phyloP scores from a whole-genome alignment of 37 sponge, comb jelly and placozoan genomes.

The Eunapius fragilis region DNA sequence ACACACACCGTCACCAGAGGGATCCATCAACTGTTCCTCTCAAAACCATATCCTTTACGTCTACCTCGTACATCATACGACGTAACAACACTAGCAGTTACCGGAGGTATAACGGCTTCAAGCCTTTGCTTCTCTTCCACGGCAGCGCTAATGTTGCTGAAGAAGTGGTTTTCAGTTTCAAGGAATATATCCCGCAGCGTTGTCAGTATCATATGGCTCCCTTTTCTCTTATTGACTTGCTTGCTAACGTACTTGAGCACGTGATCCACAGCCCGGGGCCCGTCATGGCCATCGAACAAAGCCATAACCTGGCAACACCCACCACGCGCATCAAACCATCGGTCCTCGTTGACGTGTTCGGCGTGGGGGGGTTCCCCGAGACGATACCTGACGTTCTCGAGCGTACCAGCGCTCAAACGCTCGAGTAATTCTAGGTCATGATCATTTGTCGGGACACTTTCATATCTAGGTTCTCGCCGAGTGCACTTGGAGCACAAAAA shows the following conservation, averaged over 20 bases:
- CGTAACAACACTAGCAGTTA: too few species aligned
- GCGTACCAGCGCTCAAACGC: too few species aligned
- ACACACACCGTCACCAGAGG: too few species aligned
- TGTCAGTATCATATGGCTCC: not conserved
- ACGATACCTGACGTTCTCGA: constrained; percentile 65
- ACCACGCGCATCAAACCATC: constrained; percentile 12
- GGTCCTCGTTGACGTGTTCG: constrained; percentile 77
- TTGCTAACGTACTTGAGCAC: constrained; percentile 38
- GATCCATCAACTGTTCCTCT: too few species aligned
- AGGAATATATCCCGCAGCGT: constrained; percentile 48
- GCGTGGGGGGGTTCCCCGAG: constrained; percentile 1
- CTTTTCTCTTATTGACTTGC: too few species aligned
- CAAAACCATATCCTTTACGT: too few species aligned
- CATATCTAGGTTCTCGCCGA: too few species aligned
- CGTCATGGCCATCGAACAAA: constrained; percentile 96
- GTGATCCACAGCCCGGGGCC: constrained; percentile 70
- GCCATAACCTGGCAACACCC: constrained; percentile 27
- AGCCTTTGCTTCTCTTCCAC: constrained; percentile 55
- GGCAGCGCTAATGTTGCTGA: constrained; percentile 19
- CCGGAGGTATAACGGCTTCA: constrained; percentile 39
- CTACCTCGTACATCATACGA: too few species aligned
- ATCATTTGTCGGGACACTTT: too few species aligned
- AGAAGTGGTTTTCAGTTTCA: constrained; percentile 73
- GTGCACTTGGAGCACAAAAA: too few species aligned
- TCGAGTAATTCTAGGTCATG: too few species aligned